Base-by-base conservation (phyloP, 1,140 invertebrate genomes). In the Trialeurodes vaporariorum region DNA sequence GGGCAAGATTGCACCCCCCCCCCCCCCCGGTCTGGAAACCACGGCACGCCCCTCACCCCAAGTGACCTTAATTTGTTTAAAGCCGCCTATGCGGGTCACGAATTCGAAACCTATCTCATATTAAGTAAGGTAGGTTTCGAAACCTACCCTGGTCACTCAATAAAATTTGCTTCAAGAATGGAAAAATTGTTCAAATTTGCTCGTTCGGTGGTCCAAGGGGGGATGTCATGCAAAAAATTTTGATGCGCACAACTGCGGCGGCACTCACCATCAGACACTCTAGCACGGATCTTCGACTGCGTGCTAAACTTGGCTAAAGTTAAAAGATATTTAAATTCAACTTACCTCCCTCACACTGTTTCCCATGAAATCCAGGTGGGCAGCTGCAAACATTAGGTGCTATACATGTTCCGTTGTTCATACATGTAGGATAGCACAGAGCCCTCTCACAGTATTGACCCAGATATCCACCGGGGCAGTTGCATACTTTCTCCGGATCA, bases 291-390 rank as follows among this genome's bases (percentile, higher is more conserved):
- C 25, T 22, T 61, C 59, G 59, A 2, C 25, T 2, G 21, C 25
- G 2, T 2, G 22, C 25, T 21, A 2, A 61, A 5, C 9, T 23
- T 61, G 59, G 2, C 27, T 26, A 12, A 2, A 63, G 23, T 24
- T n/a, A 22, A 25, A 34, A 25, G 59, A 61, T 67, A 27, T 61
- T 27, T 60, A 66, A 69, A 59, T n/a, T n/a, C n/a, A n/a, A 81
- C 77, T 79, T 79, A 92, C 91, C 91, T 83, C 92, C 92, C 84
- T 94, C 92, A 76, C 93, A 95, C 74, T 93, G 89, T n/a, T 88
- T 81, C 59, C 93, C 93, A 79, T 94, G 91, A 80, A 92, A 96
- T 25, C 92, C 92, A 26, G 85, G 82, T 23, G 89, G 89, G 77
- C 93, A 96, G 63, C 87, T 89, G 76, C 93, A 96, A 0, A 89